Conservation (phyloP, 2,113 vertebrate genomes). For the Ahaetulla prasina region DNA sequence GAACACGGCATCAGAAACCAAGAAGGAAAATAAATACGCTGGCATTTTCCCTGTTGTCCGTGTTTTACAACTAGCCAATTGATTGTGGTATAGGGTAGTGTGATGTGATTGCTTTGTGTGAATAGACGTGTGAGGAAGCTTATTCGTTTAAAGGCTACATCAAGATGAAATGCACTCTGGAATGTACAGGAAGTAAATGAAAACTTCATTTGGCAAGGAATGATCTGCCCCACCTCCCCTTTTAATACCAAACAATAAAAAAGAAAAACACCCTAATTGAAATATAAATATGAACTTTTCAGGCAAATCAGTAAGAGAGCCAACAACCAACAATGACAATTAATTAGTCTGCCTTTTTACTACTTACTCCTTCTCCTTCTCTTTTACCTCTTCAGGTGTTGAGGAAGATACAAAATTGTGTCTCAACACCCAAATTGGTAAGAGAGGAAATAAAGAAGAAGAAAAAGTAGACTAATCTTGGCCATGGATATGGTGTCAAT, state of each 20-base stretch:
- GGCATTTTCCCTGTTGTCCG: neutral
- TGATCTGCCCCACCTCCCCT: neutral
- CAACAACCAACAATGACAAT: constrained; percentile 45
- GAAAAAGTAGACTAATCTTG: no score
- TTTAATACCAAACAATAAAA: neutral
- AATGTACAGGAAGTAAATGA: constrained; percentile 21
- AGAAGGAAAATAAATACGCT: neutral
- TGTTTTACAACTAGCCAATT: neutral
- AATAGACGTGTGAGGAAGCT: constrained; percentile 20
- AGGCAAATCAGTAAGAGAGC: constrained; percentile 20
- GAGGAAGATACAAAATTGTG: no score
- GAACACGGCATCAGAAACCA: neutral
- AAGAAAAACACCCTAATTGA: neutral
- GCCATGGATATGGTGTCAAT: no score
- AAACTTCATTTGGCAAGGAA: neutral
- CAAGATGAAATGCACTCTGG: neutral
- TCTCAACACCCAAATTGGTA: no score
- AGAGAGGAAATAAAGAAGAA: no score
- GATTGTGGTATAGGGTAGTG: neutral
- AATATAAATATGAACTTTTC: constrained; percentile 38
- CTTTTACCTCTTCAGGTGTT: no score
- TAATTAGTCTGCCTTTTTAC: constrained; percentile 40
- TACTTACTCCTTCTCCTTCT: neutral
- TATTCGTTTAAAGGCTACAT: neutral
- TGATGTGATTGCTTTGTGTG: neutral